Base-by-base conservation (phyloP, 2,113 vertebrate genomes). In the Nettapus auritus region DNA sequence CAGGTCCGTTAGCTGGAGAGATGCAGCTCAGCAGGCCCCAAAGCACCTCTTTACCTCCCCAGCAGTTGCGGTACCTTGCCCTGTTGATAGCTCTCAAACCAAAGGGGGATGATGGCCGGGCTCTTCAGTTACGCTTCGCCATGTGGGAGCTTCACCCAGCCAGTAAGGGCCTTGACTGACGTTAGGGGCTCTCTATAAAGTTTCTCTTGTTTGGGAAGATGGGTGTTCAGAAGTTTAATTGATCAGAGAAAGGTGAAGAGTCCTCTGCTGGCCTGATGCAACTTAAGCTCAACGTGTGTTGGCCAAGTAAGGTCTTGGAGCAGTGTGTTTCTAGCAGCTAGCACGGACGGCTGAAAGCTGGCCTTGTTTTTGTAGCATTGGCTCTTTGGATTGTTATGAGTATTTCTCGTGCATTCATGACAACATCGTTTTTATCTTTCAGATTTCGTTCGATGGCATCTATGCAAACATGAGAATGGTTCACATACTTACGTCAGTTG, bases 391-490 rank as follows among this genome's bases (percentile, higher is more conserved):
- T 63, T 52, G 29, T 60, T 66, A 5, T 12, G 46, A 36, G 4
- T 52, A 14, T 77, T 88, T 25, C n/a, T 70, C n/a, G 4, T 69
- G 0, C 29, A 21, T 63, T 95, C 18, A 34, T 50, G 40, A 70
- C 17, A 11, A 13, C 38, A 70, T 90, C 48, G 50, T 79, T 95
- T 95, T 91, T 90, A 63, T 93, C 94, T 98, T 98, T 74, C 97
- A 99, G 99, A 98, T 99, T 97, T 98, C 99, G 96, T 99, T 99
- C 92, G 99, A 99, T 98, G 99, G 99, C 93, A 99, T 99, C 97
- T 99, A 99, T 98, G 99, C 99, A 98, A 99, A 99, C 96, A 99
- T 99, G 99, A 98, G 99, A 98, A 99, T 99, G 99, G 99, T 99
- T 98, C 99, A 99, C 96, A 98, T 99, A 95, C 98, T 99, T 96